Conservation (phyloP, 2,888 invertebrate genomes). For the Ceraclea dissimilis region DNA sequence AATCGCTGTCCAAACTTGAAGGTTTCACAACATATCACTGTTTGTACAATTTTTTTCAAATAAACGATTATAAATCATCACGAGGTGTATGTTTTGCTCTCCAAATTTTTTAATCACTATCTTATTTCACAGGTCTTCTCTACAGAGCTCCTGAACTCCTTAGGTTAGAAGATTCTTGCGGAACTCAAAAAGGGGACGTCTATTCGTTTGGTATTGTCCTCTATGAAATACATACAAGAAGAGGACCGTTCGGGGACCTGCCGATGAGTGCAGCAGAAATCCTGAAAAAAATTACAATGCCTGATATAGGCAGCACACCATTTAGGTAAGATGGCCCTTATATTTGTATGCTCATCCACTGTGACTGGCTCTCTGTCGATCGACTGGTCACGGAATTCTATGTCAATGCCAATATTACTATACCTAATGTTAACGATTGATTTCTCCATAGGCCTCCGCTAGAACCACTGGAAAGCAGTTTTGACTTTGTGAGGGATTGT, state of each 20-base stretch:
- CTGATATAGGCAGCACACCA: slow-evolving; percentile 39
- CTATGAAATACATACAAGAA: slow-evolving; percentile 79
- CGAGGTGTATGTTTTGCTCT: no score
- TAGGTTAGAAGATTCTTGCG: slow-evolving; percentile 42
- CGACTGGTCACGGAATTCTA: no score
- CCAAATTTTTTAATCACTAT: no score
- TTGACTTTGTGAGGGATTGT: slow-evolving; percentile 81
- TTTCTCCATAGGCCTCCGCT: slow-evolving; percentile 59
- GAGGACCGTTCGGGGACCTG: slow-evolving; percentile 71
- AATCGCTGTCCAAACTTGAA: slow-evolving; percentile 59
- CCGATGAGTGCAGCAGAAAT: slow-evolving; percentile 48
- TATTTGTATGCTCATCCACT: no score
- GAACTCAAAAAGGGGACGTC: slow-evolving; percentile 71
- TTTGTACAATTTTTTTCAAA: no score
- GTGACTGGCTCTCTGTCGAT: no score
- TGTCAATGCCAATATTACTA: no score
- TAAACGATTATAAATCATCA: no score
- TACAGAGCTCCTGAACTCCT: slow-evolving; percentile 79
- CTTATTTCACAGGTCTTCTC: slow-evolving; percentile 56
- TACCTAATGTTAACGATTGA: neutral
- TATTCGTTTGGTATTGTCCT: slow-evolving; percentile 84
- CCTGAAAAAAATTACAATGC: slow-evolving; percentile 51
- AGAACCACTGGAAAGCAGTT: slow-evolving; percentile 69
- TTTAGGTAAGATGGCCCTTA: no score
- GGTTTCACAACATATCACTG: slow-evolving; percentile 44